phyloP scores from a whole-genome alignment of 1,140 invertebrate species.

The Copidosoma floridanum region DNA sequence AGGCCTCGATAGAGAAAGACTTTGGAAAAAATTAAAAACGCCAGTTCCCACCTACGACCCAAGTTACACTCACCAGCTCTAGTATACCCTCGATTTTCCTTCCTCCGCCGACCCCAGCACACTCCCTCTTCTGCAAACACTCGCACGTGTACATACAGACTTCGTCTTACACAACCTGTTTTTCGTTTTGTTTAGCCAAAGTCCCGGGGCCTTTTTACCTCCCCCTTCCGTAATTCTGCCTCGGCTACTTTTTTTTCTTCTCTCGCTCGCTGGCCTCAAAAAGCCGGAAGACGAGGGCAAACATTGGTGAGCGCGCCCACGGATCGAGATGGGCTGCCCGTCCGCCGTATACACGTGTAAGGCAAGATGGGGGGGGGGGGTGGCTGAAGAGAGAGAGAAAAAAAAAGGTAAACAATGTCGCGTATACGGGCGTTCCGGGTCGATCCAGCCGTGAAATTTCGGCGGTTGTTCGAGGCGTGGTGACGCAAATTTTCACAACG shows the following conservation, averaged over 20 bases:
- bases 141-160: too few relatives aligned
- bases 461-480: background rate
- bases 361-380: background rate
- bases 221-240: constrained; percentile 17
- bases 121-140: too few relatives aligned
- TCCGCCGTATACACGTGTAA: background rate
- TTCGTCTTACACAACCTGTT: constrained; percentile 20
- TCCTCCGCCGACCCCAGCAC: too few relatives aligned
- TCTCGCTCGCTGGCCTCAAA: constrained; percentile 20
- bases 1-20: too few relatives aligned
- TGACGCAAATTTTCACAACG: too few relatives aligned
- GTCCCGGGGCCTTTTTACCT: constrained; percentile 14
- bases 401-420: constrained; percentile 5
- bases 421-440: background rate
- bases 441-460: constrained; percentile 20
- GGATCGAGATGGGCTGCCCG: constrained; percentile 7
- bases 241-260: constrained; percentile 17
- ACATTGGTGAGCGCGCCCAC: constrained; percentile 27
- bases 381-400: background rate
- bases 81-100: too few relatives aligned
- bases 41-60: background rate
- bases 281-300: constrained; percentile 28
- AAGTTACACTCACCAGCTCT: background rate
- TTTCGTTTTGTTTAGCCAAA: constrained; percentile 20
- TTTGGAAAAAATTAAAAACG: too few relatives aligned